A percentile compares a stretch with the other conserved stretches of the same genome.
Conservation (phyloP, 2,797 vertebrate genomes). For the Cirrhinus mrigala region DNA sequence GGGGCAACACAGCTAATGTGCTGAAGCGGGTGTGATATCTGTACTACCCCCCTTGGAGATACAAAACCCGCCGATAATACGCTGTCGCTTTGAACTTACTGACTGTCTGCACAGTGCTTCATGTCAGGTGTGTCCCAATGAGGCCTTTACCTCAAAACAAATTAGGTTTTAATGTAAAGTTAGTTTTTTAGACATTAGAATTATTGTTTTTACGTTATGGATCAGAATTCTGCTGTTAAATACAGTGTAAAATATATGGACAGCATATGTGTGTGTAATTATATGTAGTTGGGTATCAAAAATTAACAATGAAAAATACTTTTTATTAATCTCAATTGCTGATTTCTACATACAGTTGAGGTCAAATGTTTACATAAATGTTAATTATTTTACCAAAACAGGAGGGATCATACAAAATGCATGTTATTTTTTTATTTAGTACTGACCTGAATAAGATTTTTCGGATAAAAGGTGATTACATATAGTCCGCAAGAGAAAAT, state of each 20-base stretch:
- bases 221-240: not conserved
- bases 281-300: not conserved
- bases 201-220: not conserved
- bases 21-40: constrained; percentile 73
- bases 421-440: no score
- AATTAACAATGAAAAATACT: not conserved
- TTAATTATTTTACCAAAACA: no score
- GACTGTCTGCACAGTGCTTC: not conserved
- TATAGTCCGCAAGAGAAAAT: no score
- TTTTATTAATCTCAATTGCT: not conserved
- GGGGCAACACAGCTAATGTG: constrained; percentile 70
- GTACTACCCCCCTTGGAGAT: constrained; percentile 54
- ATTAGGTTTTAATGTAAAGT: not conserved
- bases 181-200: not conserved
- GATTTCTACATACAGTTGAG: not conserved
- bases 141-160: not conserved
- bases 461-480: no score
- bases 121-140: not conserved
- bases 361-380: no score
- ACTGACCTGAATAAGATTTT: no score
- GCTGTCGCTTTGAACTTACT: constrained; percentile 34
- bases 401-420: no score
- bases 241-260: not conserved
- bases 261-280: not conserved
- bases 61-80: constrained; percentile 2